Evolutionary conservation across 1,140 invertebrate genomes (phyloP).

Genomic region (Sinella curviseta): DNA sequence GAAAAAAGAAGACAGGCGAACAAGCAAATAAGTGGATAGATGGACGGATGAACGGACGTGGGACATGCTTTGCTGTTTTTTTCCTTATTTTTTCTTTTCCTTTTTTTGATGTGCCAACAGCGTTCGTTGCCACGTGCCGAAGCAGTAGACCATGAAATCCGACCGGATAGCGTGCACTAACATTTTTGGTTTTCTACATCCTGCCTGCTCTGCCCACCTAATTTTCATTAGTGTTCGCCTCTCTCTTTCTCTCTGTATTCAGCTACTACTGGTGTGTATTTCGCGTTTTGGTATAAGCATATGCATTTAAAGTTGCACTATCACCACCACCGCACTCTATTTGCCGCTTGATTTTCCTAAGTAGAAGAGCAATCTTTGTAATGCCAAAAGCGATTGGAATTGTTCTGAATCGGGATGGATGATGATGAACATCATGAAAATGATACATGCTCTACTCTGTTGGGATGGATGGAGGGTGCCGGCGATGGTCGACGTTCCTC

Average conservation of each 20-base stretch:
- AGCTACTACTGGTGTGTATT: too few species aligned
- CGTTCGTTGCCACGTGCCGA: conserved; percentile 21
- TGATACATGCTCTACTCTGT: too few species aligned
- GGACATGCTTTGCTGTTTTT: conserved; percentile 3
- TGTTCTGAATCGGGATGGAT: not conserved
- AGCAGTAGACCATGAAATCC: conserved; percentile 18
- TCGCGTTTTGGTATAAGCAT: too few species aligned
- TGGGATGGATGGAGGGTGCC: too few species aligned
- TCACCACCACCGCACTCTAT: too few species aligned
- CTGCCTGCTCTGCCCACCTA: conserved; percentile 16
- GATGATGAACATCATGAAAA: too few species aligned
- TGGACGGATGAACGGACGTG: conserved; percentile 7
- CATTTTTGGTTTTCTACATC: not conserved
- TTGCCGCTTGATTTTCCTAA: not conserved
- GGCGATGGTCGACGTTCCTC: too few species aligned
- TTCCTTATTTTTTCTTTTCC: too few species aligned
- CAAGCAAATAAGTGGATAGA: conserved; percentile 12
- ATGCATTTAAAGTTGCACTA: too few species aligned
- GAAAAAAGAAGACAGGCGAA: not conserved
- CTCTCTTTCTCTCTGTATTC: too few species aligned
- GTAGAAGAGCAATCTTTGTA: not conserved
- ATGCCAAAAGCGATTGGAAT: not conserved
- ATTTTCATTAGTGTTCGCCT: conserved; percentile 21
- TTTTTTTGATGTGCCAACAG: conserved; percentile 6
- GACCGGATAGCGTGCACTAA: conserved; percentile 16